These are phyloP conservation scores for Bungarus multicinctus DNA, from an alignment of 2,113 vertebrate species.

Conservation along the genomic window DNA sequence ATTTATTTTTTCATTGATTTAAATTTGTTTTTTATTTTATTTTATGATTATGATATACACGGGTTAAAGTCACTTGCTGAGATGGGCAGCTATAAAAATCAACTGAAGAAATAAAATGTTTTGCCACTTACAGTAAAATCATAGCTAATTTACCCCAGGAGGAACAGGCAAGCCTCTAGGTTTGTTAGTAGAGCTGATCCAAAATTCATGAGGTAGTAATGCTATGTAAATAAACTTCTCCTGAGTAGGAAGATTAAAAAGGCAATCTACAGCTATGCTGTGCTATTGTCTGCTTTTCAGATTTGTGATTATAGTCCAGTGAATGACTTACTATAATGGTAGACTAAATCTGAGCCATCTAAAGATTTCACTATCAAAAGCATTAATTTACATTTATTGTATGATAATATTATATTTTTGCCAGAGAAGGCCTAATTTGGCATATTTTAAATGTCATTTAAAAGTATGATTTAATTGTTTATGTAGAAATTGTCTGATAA, in stretches of 20 bases:
- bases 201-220: neutral
- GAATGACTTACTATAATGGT: neutral
- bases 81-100: neutral
- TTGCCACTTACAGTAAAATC: neutral
- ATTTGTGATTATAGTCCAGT: neutral
- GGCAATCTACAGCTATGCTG: neutral
- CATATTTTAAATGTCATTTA: neutral
- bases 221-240: neutral
- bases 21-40: neutral
- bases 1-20: neutral
- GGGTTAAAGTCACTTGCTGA: neutral
- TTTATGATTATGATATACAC: neutral
- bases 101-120: neutral
- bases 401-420: neutral
- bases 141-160: neutral
- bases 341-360: neutral
- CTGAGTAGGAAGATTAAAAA: neutral
- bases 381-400: neutral
- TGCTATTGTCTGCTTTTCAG: neutral
- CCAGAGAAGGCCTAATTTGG: neutral
- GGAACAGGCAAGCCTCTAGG: neutral
- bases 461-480: neutral
- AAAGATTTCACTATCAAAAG: neutral
- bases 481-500: neutral
- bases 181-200: neutral